Conservation (phyloP, 2,113 vertebrate genomes). For the Hiodon tergisus region DNA sequence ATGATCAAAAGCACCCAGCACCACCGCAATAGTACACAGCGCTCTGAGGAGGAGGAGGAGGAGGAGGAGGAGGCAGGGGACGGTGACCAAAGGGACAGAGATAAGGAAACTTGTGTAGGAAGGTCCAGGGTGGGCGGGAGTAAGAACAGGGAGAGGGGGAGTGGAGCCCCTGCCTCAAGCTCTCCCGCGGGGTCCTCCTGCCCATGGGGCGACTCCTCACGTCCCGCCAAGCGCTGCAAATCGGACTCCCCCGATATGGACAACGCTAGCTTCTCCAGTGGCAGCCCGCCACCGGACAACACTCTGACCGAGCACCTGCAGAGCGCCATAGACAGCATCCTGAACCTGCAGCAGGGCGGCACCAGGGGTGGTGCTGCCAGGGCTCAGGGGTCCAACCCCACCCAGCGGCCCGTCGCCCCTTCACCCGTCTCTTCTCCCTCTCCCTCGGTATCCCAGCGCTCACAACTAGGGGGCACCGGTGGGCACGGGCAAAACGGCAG, state of each 20-base stretch:
- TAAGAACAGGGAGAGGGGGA: slow-evolving; percentile 54
- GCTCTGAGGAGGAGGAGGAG: slow-evolving; percentile 40
- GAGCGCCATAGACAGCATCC: slow-evolving; percentile 93
- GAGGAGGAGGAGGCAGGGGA: slow-evolving; percentile 42
- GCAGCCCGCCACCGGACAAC: slow-evolving; percentile 84
- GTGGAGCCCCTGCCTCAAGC: slow-evolving; percentile 58
- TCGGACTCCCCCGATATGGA: slow-evolving; percentile 83
- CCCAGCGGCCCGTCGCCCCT: slow-evolving; percentile 45
- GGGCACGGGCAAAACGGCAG: slow-evolving; percentile 78
- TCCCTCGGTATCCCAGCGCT: slow-evolving; percentile 68
- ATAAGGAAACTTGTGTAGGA: slow-evolving; percentile 40
- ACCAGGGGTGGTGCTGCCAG: slow-evolving; percentile 48
- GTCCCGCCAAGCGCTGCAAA: slow-evolving; percentile 75
- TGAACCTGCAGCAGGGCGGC: slow-evolving; percentile 84
- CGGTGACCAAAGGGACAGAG: slow-evolving; percentile 34
- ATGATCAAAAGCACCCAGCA: slow-evolving; percentile 61
- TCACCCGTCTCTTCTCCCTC: slow-evolving; percentile 62
- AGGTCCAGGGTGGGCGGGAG: slow-evolving; percentile 51
- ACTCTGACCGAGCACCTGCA: slow-evolving; percentile 85
- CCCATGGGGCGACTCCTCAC: slow-evolving; percentile 53
- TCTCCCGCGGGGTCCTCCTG: too few species aligned
- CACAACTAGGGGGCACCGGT: slow-evolving; percentile 55
- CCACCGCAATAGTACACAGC: slow-evolving; percentile 45
- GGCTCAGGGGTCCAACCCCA: slow-evolving; percentile 30
- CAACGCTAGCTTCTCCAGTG: slow-evolving; percentile 90